Conservation (phyloP, 2,797 vertebrate genomes). For the Parauchenoglanis ngamensis region DNA sequence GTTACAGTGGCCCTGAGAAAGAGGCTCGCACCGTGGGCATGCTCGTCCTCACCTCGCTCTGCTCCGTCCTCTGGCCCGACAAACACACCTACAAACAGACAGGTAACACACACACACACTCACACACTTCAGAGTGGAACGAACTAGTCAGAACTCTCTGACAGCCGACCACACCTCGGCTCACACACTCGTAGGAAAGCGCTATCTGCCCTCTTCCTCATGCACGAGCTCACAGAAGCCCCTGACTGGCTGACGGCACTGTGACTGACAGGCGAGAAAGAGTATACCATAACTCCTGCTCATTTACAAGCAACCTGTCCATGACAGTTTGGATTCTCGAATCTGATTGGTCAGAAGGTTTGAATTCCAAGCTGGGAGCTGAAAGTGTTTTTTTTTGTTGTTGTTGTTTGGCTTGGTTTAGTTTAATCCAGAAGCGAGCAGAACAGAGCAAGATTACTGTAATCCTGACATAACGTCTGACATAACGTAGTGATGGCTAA, state of each 20-base stretch:
- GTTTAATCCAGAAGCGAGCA: not conserved
- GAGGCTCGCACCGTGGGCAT: conserved; percentile 84
- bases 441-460: not conserved
- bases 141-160: too few relatives aligned
- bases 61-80: conserved; percentile 91
- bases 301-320: not conserved
- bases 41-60: conserved; percentile 93
- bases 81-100: conserved; percentile 92
- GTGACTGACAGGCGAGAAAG: not conserved
- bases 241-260: not conserved
- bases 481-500: not conserved
- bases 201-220: not conserved
- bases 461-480: not conserved
- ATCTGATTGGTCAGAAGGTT: not conserved
- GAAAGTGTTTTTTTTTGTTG: not conserved
- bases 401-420: too few relatives aligned
- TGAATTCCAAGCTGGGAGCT: not conserved
- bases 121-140: not conserved
- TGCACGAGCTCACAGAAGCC: not conserved
- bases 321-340: not conserved
- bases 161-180: too few relatives aligned
- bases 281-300: not conserved
- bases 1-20: conserved; percentile 86
- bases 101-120: conserved; percentile 69
- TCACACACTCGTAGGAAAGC: not conserved